Conservation (phyloP, 1,140 invertebrate genomes). For the Nylanderia fulva region DNA sequence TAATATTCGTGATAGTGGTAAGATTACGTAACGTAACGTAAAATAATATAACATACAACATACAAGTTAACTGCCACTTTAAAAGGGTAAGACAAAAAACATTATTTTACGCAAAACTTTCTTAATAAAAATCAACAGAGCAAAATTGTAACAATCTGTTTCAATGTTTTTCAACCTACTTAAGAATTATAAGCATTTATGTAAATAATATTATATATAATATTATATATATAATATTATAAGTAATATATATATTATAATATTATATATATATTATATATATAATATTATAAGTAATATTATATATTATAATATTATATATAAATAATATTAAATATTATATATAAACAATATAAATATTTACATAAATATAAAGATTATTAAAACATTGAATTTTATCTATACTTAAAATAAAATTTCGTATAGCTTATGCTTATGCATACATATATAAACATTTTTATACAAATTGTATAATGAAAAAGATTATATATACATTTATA, state of each 20-base stretch:
- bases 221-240: not conserved
- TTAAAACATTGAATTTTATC: not conserved
- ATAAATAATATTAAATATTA: no score
- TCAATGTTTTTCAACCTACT: not conserved
- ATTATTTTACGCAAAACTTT: constrained; percentile 7
- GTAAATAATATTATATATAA: no score
- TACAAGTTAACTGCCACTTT: constrained; percentile 15
- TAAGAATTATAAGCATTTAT: not conserved
- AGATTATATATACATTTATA: not conserved
- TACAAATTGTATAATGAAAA: no score
- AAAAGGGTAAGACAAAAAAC: constrained; percentile 6
- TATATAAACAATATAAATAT: no score
- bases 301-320: no score
- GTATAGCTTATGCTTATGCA: no score
- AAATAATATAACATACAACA: constrained; percentile 8
- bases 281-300: no score
- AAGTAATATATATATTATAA: not conserved
- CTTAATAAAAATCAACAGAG: not conserved
- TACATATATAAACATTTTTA: no score
- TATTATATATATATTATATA: not conserved
- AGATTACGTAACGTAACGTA: constrained; percentile 23
- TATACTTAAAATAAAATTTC: not conserved
- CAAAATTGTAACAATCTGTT: not conserved
- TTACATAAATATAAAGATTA: not conserved
- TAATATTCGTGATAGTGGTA: constrained; percentile 18